These are phyloP conservation scores for Erythrocebus patas DNA, from an alignment of 2,113 vertebrate genomes.

Conservation along the genomic window DNA sequence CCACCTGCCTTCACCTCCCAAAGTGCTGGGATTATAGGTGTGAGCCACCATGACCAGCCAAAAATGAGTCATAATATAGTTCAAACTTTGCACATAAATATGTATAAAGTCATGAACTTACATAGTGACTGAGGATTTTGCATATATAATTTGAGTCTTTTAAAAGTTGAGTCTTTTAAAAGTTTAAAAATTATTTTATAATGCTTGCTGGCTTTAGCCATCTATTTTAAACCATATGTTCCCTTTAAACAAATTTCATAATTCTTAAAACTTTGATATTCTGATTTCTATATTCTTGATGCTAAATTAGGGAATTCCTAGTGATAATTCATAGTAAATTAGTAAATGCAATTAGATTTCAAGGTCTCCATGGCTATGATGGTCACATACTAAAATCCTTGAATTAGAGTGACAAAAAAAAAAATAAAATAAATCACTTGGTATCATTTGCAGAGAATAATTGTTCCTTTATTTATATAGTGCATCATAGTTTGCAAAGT, in stretches of 20 bases:
- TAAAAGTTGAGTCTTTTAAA: not conserved
- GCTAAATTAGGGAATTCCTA: not conserved
- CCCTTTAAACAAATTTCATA: not conserved
- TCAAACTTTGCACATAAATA: not conserved
- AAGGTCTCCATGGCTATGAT: not conserved
- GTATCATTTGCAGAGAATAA: not conserved
- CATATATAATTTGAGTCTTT: not conserved
- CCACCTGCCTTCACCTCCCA: no score
- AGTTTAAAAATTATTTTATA: not conserved
- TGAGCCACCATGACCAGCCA: no score
- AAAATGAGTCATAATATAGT: not conserved
- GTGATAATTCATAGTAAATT: not conserved
- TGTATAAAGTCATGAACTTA: not conserved
- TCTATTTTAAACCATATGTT: not conserved
- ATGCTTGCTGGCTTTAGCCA: not conserved
- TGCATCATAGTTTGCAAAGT: not conserved
- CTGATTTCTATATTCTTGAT: constrained; percentile 22
- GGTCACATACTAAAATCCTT: constrained; percentile 1
- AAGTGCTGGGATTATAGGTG: no score
- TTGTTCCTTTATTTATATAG: not conserved
- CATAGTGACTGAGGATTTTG: not conserved
- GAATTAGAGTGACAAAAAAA: not conserved
- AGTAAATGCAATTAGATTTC: not conserved
- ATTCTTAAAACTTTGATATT: constrained; percentile 20
- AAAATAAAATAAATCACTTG: not conserved